A percentile compares a stretch with the other conserved stretches of the same genome.
Evolutionary conservation across 2,113 vertebrate genomes (phyloP).

Genomic region (Phaethornis superciliosus): DNA sequence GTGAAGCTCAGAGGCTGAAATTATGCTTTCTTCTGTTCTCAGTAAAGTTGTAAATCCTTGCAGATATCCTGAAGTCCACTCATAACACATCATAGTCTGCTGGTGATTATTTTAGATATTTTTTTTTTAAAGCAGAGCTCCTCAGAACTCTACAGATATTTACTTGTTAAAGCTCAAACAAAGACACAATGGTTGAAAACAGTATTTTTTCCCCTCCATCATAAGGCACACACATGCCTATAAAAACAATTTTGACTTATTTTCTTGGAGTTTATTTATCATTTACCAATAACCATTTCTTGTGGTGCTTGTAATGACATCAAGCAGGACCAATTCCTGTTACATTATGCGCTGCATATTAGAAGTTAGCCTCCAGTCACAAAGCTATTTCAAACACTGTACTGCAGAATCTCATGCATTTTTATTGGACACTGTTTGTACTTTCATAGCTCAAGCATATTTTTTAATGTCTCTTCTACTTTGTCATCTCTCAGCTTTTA

Average conservation of each 20-base stretch:
- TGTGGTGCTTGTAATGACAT: neutral
- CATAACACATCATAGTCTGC: neutral
- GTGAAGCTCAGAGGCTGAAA: neutral
- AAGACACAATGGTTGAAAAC: neutral
- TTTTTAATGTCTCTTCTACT: slow-evolving; percentile 40
- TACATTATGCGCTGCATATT: neutral
- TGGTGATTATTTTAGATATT: neutral
- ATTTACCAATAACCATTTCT: neutral
- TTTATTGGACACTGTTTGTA: neutral
- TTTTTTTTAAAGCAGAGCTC: neutral
- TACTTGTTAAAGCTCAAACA: neutral
- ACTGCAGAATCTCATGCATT: slow-evolving; percentile 9
- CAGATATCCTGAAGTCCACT: neutral
- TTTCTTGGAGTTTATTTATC: slow-evolving; percentile 19
- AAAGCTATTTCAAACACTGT: slow-evolving; percentile 6
- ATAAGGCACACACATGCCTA: neutral
- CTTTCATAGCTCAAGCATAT: slow-evolving; percentile 18
- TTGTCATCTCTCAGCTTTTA: slow-evolving; percentile 27
- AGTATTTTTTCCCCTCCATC: neutral
- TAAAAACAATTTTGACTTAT: neutral
- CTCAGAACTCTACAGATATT: slow-evolving; percentile 18
- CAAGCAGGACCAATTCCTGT: neutral
- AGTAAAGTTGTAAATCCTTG: slow-evolving; percentile 16
- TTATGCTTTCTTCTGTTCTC: neutral
- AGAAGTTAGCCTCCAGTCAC: slow-evolving; percentile 6